These are phyloP conservation scores for Callyntrura sp. DNA, from an alignment of 2,888 invertebrate species.

Conservation along the genomic window DNA sequence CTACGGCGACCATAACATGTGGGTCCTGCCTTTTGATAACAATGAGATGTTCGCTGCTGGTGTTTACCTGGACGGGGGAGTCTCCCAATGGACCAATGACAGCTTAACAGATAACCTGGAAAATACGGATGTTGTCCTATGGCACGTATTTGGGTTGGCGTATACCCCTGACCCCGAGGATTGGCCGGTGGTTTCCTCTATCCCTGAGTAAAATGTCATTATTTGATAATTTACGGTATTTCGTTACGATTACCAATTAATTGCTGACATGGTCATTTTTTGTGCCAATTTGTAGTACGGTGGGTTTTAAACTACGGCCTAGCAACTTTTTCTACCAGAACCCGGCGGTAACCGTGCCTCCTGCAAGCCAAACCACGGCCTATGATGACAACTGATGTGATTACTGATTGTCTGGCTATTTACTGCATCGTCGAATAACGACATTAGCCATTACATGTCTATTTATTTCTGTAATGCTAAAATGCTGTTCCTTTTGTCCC, in stretches of 20 bases:
- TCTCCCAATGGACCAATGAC: slow-evolving; percentile 62
- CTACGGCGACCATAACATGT: slow-evolving; percentile 64
- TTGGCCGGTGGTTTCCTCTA: slow-evolving; percentile 25
- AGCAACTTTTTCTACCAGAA: slow-evolving; percentile 67
- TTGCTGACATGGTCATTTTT: background rate
- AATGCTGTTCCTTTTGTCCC: too few relatives aligned
- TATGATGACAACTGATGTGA: too few relatives aligned
- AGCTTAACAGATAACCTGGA: slow-evolving; percentile 34
- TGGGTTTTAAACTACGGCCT: slow-evolving; percentile 67
- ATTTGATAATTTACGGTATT: too few relatives aligned
- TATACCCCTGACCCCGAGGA: slow-evolving; percentile 40
- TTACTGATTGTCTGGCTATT: too few relatives aligned
- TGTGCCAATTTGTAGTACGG: slow-evolving; percentile 29
- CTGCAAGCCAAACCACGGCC: slow-evolving; percentile 30
- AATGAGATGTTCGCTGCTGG: slow-evolving; percentile 55
- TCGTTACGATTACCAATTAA: background rate
- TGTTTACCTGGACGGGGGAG: slow-evolving; percentile 58
- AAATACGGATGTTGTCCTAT: slow-evolving; percentile 62
- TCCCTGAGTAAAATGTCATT: slow-evolving; percentile 34
- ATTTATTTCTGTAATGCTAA: too few relatives aligned
- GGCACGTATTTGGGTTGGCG: slow-evolving; percentile 39
- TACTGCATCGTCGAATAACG: too few relatives aligned
- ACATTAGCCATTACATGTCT: too few relatives aligned
- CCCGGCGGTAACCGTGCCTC: slow-evolving; percentile 70
- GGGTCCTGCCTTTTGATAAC: slow-evolving; percentile 65